Conservation (phyloP, 2,797 vertebrate genomes). For the Acanthurus tractus region DNA sequence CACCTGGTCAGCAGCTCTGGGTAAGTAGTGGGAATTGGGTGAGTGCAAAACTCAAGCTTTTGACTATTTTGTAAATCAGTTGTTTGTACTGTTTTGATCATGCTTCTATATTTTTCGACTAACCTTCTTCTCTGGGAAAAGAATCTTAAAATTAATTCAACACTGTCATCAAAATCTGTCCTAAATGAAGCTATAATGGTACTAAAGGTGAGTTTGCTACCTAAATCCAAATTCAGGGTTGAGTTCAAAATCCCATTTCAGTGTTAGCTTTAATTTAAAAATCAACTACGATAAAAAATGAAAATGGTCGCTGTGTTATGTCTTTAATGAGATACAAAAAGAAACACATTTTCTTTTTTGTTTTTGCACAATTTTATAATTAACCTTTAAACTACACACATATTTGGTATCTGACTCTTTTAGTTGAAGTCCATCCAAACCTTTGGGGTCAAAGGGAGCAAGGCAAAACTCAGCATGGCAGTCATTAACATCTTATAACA, state of each 20-base stretch:
- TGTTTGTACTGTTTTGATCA: background rate
- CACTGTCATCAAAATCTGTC: background rate
- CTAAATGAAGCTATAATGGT: background rate
- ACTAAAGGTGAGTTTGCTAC: no score
- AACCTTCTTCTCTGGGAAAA: background rate
- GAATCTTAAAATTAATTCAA: slow-evolving; percentile 1
- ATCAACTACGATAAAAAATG: no score
- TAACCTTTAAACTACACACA: no score
- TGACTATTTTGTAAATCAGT: background rate
- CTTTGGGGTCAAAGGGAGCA: background rate
- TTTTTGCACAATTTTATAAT: background rate
- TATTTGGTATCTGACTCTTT: background rate
- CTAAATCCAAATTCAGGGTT: background rate
- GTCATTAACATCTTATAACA: background rate
- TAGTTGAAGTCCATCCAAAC: background rate
- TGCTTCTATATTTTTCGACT: no score
- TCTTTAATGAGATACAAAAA: background rate
- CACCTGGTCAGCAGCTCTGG: background rate
- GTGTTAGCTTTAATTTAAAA: no score
- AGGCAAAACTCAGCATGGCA: background rate
- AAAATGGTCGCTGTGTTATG: background rate
- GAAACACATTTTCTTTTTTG: background rate
- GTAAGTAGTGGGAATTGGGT: slow-evolving; percentile 8
- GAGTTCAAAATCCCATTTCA: background rate
- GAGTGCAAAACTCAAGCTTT: slow-evolving; percentile 2